These are phyloP conservation scores for Psilopsiagon aurifrons DNA, from an alignment of 2,113 vertebrate species.

Conservation along the genomic window DNA sequence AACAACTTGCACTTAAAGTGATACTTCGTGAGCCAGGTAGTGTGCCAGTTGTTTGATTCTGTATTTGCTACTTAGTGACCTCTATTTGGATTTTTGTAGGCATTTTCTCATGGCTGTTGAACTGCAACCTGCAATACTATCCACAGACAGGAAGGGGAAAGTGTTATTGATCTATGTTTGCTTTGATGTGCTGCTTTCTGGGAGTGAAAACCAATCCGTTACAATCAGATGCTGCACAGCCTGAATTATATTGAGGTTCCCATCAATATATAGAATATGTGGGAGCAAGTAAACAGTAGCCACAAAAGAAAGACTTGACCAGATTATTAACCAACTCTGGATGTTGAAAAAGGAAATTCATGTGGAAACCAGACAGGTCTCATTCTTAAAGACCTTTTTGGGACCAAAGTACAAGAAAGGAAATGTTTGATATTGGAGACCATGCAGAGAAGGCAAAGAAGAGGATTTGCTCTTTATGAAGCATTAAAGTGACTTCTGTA, in stretches of 20 bases:
- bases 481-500: constrained; percentile 32
- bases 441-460: constrained; percentile 47
- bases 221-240: constrained; percentile 42
- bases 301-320: constrained; percentile 32
- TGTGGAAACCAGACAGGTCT: constrained; percentile 37
- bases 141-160: constrained; percentile 17
- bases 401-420: constrained; percentile 48
- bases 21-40: neutral
- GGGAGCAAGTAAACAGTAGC: constrained; percentile 47
- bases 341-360: constrained; percentile 34
- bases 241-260: constrained; percentile 54
- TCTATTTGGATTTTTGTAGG: constrained; percentile 15
- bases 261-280: constrained; percentile 54
- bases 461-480: constrained; percentile 33
- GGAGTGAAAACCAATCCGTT: constrained; percentile 46
- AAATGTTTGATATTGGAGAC: constrained; percentile 29
- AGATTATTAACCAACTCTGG: constrained; percentile 43
- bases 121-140: constrained; percentile 31
- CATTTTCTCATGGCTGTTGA: constrained; percentile 28
- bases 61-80: neutral
- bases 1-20: constrained; percentile 14
- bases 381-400: constrained; percentile 42
- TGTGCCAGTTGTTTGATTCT: constrained; percentile 14
- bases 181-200: constrained; percentile 55
- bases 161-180: constrained; percentile 46